Conservation (phyloP, 2,797 vertebrate genomes). For the Myripristis murdjan region DNA sequence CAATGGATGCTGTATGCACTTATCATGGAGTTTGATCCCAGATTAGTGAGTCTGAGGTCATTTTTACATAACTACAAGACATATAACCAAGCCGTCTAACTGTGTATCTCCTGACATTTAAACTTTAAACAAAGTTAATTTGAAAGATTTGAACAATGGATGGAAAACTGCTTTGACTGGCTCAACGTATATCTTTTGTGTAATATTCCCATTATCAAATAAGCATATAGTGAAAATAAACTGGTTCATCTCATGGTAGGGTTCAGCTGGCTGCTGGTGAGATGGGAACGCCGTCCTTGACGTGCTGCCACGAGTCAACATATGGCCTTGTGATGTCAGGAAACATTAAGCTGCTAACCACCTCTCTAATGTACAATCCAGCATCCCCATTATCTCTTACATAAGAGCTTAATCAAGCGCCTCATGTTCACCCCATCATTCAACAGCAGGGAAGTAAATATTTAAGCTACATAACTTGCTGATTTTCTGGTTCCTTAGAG, state of each 20-base stretch:
- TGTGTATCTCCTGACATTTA: conserved; percentile 2
- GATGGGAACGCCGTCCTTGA: conserved; percentile 21
- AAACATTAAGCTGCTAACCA: conserved; percentile 40
- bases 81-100: conserved; percentile 11
- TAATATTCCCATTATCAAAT: conserved; percentile 14
- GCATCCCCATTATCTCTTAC: conserved; percentile 13
- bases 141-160: conserved; percentile 7
- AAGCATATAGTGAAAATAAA: background rate
- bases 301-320: conserved; percentile 25
- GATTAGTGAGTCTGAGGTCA: background rate
- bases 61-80: conserved; percentile 21
- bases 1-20: conserved; percentile 20
- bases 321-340: conserved; percentile 40
- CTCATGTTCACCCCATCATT: conserved; percentile 24
- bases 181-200: background rate
- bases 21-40: conserved; percentile 1
- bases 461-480: conserved; percentile 34
- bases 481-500: conserved; percentile 16
- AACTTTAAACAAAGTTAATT: background rate
- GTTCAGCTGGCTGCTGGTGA: background rate
- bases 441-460: conserved; percentile 43
- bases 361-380: conserved; percentile 31
- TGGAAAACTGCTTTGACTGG: background rate
- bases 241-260: background rate
- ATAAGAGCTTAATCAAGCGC: conserved; percentile 41